These are phyloP conservation scores for Leptinotarsa defecta DNA, from an alignment of 1,140 invertebrate genomes.

Conservation along the genomic window DNA sequence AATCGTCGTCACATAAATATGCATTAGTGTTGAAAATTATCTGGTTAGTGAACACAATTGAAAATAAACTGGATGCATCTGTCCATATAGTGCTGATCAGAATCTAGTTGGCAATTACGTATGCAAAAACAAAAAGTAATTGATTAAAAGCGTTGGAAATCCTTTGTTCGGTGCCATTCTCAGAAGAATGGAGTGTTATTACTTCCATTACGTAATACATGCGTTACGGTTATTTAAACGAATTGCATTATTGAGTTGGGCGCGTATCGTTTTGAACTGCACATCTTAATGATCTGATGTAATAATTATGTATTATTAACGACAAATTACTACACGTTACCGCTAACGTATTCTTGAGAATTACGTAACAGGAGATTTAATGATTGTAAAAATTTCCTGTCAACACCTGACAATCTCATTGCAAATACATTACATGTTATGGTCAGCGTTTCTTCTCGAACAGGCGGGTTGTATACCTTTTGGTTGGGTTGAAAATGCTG, in stretches of 20 bases:
- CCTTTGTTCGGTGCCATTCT: not conserved
- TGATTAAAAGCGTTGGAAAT: not conserved
- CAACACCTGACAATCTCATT: too few species aligned
- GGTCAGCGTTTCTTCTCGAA: too few species aligned
- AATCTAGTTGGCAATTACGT: not conserved
- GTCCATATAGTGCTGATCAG: not conserved
- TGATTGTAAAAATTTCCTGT: not conserved
- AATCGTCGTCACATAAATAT: too few species aligned
- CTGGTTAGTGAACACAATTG: not conserved
- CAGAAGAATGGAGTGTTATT: not conserved
- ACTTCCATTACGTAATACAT: not conserved
- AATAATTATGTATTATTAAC: constrained; percentile 1
- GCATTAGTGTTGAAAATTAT: too few species aligned
- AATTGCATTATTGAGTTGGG: constrained; percentile 1
- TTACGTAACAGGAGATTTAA: not conserved
- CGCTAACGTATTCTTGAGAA: not conserved
- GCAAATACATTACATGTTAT: too few species aligned
- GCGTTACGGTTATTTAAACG: not conserved
- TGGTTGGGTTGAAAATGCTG: too few species aligned
- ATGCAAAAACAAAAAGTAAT: not conserved
- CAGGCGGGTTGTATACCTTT: too few species aligned
- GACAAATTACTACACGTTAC: not conserved
- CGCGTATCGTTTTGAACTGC: not conserved
- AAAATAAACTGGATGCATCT: not conserved
- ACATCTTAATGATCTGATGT: constrained; percentile 11